Percentiles rank a stretch among this genome's conserved stretches.
These are phyloP conservation scores for Cryptus armator DNA, from an alignment of 2,888 invertebrate species.

Conservation along the genomic window DNA sequence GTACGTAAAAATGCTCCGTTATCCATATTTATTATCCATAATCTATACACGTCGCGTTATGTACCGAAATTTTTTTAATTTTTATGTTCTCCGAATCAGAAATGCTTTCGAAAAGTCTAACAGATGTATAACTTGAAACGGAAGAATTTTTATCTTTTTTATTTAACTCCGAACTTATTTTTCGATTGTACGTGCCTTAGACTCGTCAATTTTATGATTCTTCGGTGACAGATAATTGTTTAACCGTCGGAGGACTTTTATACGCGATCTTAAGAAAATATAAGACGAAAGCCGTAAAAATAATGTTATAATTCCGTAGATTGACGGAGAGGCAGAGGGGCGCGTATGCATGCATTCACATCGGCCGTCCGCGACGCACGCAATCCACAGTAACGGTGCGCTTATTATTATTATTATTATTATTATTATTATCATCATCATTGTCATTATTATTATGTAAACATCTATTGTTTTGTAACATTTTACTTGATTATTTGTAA, in stretches of 20 bases:
- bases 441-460: background rate
- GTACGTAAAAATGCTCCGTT: background rate
- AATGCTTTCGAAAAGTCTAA: background rate
- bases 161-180: background rate
- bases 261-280: background rate
- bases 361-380: conserved; percentile 38
- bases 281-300: conserved; percentile 1
- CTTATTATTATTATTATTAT: conserved; percentile 29
- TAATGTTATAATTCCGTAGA: conserved; percentile 24
- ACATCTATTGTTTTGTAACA: conserved; percentile 1
- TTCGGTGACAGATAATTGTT: background rate
- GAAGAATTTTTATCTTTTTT: background rate
- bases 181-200: background rate
- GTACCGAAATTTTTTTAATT: background rate
- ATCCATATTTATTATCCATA: too few relatives aligned
- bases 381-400: conserved; percentile 31
- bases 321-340: conserved; percentile 5
- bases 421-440: background rate
- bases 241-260: background rate
- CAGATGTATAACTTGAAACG: background rate
- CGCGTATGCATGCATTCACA: conserved; percentile 12
- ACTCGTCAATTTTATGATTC: conserved; percentile 1
- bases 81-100: background rate
- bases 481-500: conserved; percentile 9
- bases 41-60: background rate